A percentile compares a stretch with the other conserved stretches of the same genome.
These are phyloP conservation scores for Pheosia gnoma DNA, from an alignment of 2,888 invertebrate species.

Conservation along the genomic window DNA sequence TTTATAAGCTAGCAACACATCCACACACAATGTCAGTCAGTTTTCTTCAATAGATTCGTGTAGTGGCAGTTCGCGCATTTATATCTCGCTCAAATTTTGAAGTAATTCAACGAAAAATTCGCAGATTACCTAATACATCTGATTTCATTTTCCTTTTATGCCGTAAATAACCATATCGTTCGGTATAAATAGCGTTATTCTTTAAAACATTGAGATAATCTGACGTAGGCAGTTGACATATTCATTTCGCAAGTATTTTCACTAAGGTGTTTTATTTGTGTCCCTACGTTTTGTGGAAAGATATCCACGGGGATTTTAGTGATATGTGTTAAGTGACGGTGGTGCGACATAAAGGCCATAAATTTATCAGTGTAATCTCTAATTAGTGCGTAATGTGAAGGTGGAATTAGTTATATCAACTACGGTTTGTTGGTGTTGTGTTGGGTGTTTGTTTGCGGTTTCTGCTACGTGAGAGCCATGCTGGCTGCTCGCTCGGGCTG, in stretches of 20 bases:
- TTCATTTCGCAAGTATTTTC: conserved; percentile 75
- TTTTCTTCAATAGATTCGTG: conserved; percentile 58
- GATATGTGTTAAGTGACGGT: conserved; percentile 39
- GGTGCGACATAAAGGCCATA: conserved; percentile 21
- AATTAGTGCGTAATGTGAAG: conserved; percentile 50
- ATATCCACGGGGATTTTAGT: conserved; percentile 52
- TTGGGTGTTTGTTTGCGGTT: conserved; percentile 52
- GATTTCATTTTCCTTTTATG: conserved; percentile 17
- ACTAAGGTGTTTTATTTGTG: conserved; percentile 76
- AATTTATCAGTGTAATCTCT: conserved; percentile 43
- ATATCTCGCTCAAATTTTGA: conserved; percentile 27
- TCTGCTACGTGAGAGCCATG: conserved; percentile 55
- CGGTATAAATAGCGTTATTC: conserved; percentile 17
- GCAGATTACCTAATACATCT: conserved; percentile 35
- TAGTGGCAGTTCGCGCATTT: conserved; percentile 37
- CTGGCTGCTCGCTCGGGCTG: conserved; percentile 45
- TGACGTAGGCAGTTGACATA: conserved; percentile 73
- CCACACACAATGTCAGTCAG: conserved; percentile 39
- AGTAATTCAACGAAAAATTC: conserved; percentile 39
- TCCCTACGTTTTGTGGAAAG: conserved; percentile 63
- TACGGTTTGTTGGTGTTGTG: conserved; percentile 39
- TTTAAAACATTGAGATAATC: conserved; percentile 49
- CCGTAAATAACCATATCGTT: conserved; percentile 17
- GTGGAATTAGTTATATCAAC: conserved; percentile 36
- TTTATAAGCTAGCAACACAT: conserved; percentile 11